Base-by-base conservation (phyloP, 2,888 invertebrate genomes). In the Dromius quadrimaculatus region DNA sequence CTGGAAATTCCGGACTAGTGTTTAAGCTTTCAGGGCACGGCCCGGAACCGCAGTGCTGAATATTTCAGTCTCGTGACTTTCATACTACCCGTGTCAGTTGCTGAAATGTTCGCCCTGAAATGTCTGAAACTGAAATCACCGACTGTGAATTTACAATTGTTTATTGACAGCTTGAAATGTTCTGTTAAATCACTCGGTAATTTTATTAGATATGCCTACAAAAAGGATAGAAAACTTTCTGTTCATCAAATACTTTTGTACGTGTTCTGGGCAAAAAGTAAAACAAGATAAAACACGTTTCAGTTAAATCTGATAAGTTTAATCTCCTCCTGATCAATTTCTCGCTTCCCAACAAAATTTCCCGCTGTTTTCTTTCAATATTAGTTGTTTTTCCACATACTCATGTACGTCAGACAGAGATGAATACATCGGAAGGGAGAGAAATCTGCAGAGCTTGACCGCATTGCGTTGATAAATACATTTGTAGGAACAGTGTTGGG, bases 31-130 rank as follows among this genome's bases (percentile, higher is more conserved):
- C 50, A 15, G 50, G 28, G 28, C 50, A 54, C 50, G 23, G 50
- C 15, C 28, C 50, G 28, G 50, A 54, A 54, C 50, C 41, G 5
- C 23, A 54, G 28, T 15, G 13, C 28, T 54, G 50, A 54, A 54
- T 54, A 54, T 54, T 54, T 54, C 50, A 54, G 50, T 54, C 15
- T 54, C 50, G 23, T 54, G 28, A 54, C 50, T 54, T 54, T 54
- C 50, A 54, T 28, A 54, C 50, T 28, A 36, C 50, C 50, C 50
- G 4, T 54, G 50, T 54, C 50, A 54, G 50, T 8, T 15, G 23
- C 47, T 50, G 47, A 28, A 54, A 54, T 17, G 4, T 8, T 28
- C n/a, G n/a, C n/a, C n/a, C n/a, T n/a, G n/a, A n/a, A n/a, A n/a
- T n/a, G 23, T n/a, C 28, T 54, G 28, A 54, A 43, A 54, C 28